These are phyloP conservation scores for Lissocephala sabroskyi DNA, from an alignment of 2,888 invertebrate species.

Conservation along the genomic window DNA sequence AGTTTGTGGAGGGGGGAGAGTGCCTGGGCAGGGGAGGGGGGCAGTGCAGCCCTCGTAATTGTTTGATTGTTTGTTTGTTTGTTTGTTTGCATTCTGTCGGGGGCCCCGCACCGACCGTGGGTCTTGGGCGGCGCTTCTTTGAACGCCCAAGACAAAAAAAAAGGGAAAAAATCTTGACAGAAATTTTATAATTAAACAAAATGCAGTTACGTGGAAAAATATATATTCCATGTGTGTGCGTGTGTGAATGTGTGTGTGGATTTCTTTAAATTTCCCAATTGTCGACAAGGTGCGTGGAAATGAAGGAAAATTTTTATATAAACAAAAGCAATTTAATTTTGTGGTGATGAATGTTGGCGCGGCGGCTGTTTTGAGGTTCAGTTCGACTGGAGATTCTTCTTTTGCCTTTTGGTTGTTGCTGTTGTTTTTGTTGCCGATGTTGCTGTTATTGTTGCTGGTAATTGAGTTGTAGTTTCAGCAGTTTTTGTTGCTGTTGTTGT, in stretches of 20 bases:
- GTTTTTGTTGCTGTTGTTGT: conserved; percentile 22
- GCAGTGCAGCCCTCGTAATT: conserved; percentile 39
- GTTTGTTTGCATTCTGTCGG: conserved; percentile 29
- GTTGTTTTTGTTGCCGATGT: neutral
- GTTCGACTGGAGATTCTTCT: conserved; percentile 2
- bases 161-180: conserved; percentile 47
- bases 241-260: no score
- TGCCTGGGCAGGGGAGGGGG: conserved; percentile 9
- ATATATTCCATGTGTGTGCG: conserved; percentile 52
- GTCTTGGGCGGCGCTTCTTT: conserved; percentile 40
- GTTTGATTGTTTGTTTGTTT: conserved; percentile 59
- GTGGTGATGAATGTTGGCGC: conserved; percentile 57
- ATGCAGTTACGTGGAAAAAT: conserved; percentile 53
- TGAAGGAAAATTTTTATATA: conserved; percentile 44
- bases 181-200: conserved; percentile 62
- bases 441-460: conserved; percentile 37
- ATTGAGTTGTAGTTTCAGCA: conserved; percentile 45
- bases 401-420: conserved; percentile 6
- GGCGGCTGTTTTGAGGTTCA: no score
- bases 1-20: conserved; percentile 1
- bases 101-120: no score
- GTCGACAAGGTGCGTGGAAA: conserved; percentile 19
- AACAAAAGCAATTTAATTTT: conserved; percentile 58
- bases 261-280: conserved; percentile 56
- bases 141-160: conserved; percentile 13